These are phyloP conservation scores for Falco cherrug DNA, from an alignment of 2,797 vertebrate species.

Conservation along the genomic window DNA sequence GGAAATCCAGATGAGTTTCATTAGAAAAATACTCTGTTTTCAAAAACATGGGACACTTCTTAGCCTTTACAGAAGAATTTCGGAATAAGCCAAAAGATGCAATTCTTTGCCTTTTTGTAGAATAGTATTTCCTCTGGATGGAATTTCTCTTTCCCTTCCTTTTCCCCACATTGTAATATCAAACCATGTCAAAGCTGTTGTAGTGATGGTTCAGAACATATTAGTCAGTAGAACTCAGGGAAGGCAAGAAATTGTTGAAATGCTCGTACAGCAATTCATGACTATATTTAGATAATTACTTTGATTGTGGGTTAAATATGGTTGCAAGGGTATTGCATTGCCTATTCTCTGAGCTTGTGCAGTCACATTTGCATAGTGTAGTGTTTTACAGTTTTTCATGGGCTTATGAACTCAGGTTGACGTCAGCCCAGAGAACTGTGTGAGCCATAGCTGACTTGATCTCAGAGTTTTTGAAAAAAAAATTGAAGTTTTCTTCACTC, in stretches of 20 bases:
- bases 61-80: neutral
- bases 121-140: neutral
- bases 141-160: neutral
- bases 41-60: neutral
- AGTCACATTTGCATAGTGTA: fast-evolving
- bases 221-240: neutral
- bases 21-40: neutral
- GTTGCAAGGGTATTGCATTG: neutral
- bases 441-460: neutral
- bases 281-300: neutral
- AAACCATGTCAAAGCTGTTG: neutral
- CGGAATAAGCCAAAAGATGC: neutral
- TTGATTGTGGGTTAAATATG: neutral
- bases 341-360: neutral
- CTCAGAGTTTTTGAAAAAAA: neutral
- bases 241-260: neutral
- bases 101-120: neutral
- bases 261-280: neutral
- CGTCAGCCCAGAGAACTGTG: neutral
- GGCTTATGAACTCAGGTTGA: neutral
- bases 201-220: neutral
- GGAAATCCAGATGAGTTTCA: neutral
- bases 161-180: neutral
- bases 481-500: neutral
- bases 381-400: neutral